Evolutionary conservation across 2,113 vertebrate genomes (phyloP).

Genomic region (Barbus barbus): DNA sequence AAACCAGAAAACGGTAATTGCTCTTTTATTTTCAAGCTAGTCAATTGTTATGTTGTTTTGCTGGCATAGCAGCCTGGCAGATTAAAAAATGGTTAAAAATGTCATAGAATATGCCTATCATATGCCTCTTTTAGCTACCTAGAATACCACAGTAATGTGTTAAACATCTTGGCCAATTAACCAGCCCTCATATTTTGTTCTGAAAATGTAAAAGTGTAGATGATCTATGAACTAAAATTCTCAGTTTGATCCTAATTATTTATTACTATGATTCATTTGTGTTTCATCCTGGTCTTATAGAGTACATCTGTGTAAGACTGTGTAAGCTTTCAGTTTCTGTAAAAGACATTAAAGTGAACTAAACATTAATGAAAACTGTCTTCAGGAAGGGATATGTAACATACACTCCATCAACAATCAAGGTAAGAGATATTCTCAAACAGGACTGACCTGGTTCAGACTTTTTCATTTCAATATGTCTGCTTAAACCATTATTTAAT

Average conservation of each 20-base stretch:
- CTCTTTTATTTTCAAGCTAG: background rate
- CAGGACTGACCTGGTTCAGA: background rate
- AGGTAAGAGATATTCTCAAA: slow-evolving; percentile 16
- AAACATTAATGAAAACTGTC: background rate
- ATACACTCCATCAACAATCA: background rate
- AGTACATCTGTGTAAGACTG: background rate
- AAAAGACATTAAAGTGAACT: background rate
- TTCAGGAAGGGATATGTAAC: background rate
- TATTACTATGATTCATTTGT: background rate
- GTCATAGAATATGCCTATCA: background rate
- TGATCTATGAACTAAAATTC: background rate
- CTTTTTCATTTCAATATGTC: background rate
- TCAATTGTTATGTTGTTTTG: background rate
- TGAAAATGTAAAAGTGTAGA: background rate
- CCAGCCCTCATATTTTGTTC: background rate
- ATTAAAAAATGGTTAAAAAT: background rate
- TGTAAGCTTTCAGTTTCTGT: background rate
- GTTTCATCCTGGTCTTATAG: background rate
- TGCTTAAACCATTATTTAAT: slow-evolving; percentile 10
- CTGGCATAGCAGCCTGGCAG: background rate
- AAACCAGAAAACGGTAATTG: background rate
- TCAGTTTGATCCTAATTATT: background rate
- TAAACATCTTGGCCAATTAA: background rate
- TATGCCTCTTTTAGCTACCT: background rate
- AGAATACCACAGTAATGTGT: background rate